Evolutionary conservation across 1,140 invertebrate genomes (phyloP), one percentile per base, ranked within the genome.

Genomic region (Ladona fulva): DNA sequence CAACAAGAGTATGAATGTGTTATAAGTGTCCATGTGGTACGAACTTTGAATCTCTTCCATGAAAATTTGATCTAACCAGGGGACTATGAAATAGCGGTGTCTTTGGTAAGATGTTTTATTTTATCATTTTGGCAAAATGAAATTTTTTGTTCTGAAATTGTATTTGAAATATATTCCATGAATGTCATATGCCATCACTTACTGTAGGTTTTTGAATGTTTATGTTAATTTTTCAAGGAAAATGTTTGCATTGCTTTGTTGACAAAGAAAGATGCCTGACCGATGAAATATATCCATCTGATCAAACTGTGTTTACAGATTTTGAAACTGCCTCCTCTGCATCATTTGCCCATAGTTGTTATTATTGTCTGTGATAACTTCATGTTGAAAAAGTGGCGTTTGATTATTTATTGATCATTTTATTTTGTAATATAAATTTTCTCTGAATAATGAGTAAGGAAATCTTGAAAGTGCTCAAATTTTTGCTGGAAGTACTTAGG

Each of bases 341-440:
- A 66, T 66, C 52, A 66, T 66, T 19, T 19, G 14, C 52, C 52
- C 3, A 66, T 66, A 66, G 52, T 22, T 22, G n/a, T 66, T 66
- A 66, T 66, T 66, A 3, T 66, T 66, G 52, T 19, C 52, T 66
- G 52, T 66, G 52, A 66, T 66, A 66, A 66, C 16, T 66, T 22
- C 52, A 16, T 66, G 52, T 66, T 66, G 14, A 66, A 66, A 66
- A 66, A 66, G 52, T 66, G 52, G 12, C n/a, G 12, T 66, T 19
- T 19, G 52, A 66, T 66, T 66, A 66, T 66, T 66, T 66, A 66
- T 66, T 66, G 52, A 66, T 66, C 52, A 16, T 66, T 66, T 66
- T 66, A 66, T 66, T 66, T 66, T 22, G 14, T 66, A 66, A 66
- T 6, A 22, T 66, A 66, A 66, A 66, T 66, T 66, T 66, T 16